Base-by-base conservation (phyloP, 2,797 vertebrate species). In the Rhinophrynus dorsalis region DNA sequence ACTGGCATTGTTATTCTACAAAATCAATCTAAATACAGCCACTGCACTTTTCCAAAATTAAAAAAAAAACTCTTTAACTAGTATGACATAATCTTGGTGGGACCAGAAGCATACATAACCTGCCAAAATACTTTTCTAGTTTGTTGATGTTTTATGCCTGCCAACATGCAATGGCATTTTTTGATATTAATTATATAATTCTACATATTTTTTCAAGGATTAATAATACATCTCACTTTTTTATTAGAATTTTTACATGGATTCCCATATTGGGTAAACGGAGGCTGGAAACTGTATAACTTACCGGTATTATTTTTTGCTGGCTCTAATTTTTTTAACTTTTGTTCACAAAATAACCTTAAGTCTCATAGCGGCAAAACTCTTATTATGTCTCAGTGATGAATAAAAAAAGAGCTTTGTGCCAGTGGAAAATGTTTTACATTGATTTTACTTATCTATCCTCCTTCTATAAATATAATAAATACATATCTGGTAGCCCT, bases 141-240 rank as follows among this genome's bases (percentile, higher is more conserved):
- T 69, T 69, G 27, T 51, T 59, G 27, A 18, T 29, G 37, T 7
- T 13, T 20, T 33, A n/a, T 61, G 35, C 12, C 48, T 69, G 67
- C 67, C 57, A 69, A 47, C 59, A 61, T 42, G 30, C 12, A 26
- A 60, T 54, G 58, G 37, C 44, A 62, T 69, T 69, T 60, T 69
- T 61, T 62, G 18, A 27, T 33, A 62, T 45, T 54, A 54, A 61
- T 54, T 69, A 54, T 61, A 42, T 54, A 37, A 38, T 51, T 45
- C 42, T 61, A 54, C 58, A 62, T 69, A 69, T 61, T 62, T 69
- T 61, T 69, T 45, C 44, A 62, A 69, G 58, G 38, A 69, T 54
- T 69, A 69, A 54, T 42, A 60, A 68, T 68, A 68, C 67, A 69
- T 33, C 48, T 45, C 38, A 48, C 27, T 45, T 35, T 52, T 67